Base-by-base conservation (phyloP, 2,888 invertebrate species). In the Shargacucullia verbasci region DNA sequence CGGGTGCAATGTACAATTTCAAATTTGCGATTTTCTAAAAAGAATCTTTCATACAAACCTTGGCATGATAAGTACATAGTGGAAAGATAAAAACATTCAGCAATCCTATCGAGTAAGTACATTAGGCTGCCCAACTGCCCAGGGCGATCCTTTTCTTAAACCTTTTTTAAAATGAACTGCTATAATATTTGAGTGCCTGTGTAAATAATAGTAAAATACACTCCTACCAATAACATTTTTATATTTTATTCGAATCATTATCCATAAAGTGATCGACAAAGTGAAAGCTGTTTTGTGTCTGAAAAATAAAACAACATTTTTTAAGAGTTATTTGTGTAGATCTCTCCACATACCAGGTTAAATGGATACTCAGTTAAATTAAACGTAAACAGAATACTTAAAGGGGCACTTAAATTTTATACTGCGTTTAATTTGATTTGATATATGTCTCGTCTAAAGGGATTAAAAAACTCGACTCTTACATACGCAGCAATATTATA, bases 391-490 rank as follows among this genome's bases (percentile, higher is more conserved):
- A 50, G 50, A 27, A 41, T 59, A 59, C 43, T 29, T 47, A 48
- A 37, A 45, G 34, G 13, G 41, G 59, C 49, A 59, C 34, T 49
- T 37, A 59, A 49, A 49, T 59, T 59, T 67, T 46, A 50, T 34
- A 45, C 41, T 29, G 9, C 50, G 34, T 59, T 67, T 67, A 41
- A 50, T 67, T 63, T 63, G 20, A 59, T 63, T 46, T 68, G 41
- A 35, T 13, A 25, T 33, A 37, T 33, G 44, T 66, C 27, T 49
- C 10, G 14, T 12, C 2, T 33, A 38, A 62, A 29, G 50, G 20
- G 41, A 67, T 67, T 50, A 45, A 45, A 50, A 39, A 33, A 25
- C 14, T 38, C 12, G 9, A 41, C 38, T 41, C 45, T 50, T n/a
- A n/a, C n/a, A 20, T 44, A 47, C 20, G 39, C 39, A 53, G 43